A percentile compares a stretch with the other conserved stretches of the same genome.
phyloP scores from a whole-genome alignment of 1,140 invertebrate species.

The Megathymus violae region DNA sequence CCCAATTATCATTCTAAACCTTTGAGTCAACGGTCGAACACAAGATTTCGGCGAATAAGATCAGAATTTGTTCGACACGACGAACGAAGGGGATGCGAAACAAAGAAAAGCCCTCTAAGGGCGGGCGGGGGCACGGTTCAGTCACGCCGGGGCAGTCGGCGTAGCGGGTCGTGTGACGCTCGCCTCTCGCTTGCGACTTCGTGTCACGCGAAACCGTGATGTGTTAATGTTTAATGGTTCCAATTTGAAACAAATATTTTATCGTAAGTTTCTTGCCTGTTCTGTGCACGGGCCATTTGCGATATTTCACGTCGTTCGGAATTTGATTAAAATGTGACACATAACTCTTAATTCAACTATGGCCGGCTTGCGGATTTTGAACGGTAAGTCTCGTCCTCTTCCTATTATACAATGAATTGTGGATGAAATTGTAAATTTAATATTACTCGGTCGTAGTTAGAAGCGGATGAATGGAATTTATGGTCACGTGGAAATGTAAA shows the following conservation, averaged over 20 bases:
- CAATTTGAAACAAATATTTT: conserved; percentile 13
- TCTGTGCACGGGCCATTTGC: conserved; percentile 50
- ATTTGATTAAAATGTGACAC: conserved; percentile 26
- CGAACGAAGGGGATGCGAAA: conserved; percentile 62
- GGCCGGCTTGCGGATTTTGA: conserved; percentile 39
- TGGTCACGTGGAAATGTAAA: background rate
- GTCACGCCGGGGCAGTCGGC: conserved; percentile 57
- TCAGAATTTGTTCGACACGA: conserved; percentile 76
- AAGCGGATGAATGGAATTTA: background rate
- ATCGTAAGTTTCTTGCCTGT: conserved; percentile 34
- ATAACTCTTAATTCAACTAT: conserved; percentile 32
- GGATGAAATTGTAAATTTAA: conserved; percentile 39
- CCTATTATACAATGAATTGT: conserved; percentile 44
- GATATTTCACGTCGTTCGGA: conserved; percentile 49
- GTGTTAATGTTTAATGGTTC: conserved; percentile 47
- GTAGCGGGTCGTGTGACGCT: conserved; percentile 41
- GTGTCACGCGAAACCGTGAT: conserved; percentile 39
- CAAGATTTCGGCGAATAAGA: conserved; percentile 67
- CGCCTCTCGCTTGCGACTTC: conserved; percentile 29
- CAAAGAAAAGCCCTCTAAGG: conserved; percentile 75
- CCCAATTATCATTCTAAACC: conserved; percentile 47
- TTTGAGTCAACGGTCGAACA: conserved; percentile 69
- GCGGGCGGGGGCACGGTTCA: conserved; percentile 66
- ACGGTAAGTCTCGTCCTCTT: conserved; percentile 51
- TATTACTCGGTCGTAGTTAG: background rate